phyloP scores from a whole-genome alignment of 2,797 vertebrate species.

The Pangasius djambal region DNA sequence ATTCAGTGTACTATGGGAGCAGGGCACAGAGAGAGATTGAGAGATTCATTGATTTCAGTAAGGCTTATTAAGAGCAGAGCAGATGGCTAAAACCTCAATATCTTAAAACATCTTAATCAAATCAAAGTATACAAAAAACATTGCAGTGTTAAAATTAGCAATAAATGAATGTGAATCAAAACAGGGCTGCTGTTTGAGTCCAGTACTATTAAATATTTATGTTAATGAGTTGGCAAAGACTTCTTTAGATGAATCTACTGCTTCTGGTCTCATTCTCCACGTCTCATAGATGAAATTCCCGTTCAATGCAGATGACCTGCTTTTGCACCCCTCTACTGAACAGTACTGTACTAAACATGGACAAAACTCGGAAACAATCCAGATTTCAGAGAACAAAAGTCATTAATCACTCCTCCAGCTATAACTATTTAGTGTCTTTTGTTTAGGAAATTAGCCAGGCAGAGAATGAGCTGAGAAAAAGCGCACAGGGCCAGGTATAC shows the following conservation, averaged over 20 bases:
- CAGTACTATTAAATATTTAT: slow-evolving; percentile 5
- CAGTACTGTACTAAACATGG: not conserved
- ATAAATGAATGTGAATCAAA: not conserved
- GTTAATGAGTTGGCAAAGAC: slow-evolving; percentile 5
- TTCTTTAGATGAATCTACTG: not conserved
- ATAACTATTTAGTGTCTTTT: not conserved
- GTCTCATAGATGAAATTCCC: not conserved
- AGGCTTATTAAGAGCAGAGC: slow-evolving; percentile 22
- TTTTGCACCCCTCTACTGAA: not conserved
- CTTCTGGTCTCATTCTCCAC: not conserved
- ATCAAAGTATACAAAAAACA: not conserved
- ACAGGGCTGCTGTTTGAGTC: slow-evolving; percentile 8
- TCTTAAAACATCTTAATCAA: slow-evolving; percentile 6
- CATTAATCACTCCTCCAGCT: not conserved
- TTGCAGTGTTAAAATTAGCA: slow-evolving; percentile 7
- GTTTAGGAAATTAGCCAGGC: not conserved
- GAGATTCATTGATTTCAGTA: slow-evolving; percentile 14
- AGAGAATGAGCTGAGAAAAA: not conserved
- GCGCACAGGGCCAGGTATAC: too few relatives aligned
- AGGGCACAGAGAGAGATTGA: not conserved
- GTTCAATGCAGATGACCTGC: not conserved
- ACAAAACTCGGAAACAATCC: not conserved
- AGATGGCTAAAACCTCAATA: not conserved
- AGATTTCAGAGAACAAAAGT: not conserved
- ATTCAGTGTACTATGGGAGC: slow-evolving; percentile 20